These are phyloP conservation scores for Iselma pallidipennis DNA, from an alignment of 2,888 invertebrate species.

Conservation along the genomic window DNA sequence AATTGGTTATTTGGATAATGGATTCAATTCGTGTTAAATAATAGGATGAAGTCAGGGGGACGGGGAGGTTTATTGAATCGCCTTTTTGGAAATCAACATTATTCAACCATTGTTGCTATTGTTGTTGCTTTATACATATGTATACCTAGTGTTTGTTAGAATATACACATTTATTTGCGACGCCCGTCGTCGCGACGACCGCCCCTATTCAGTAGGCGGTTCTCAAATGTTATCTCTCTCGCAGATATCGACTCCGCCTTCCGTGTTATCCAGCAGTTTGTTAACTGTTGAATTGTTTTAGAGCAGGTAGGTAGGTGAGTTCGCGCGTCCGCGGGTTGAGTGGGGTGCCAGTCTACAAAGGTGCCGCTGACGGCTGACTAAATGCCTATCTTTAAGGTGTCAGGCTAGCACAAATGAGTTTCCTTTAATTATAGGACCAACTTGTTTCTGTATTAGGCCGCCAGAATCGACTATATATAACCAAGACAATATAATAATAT, in stretches of 20 bases:
- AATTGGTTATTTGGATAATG: conserved; percentile 3
- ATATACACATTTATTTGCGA: conserved; percentile 9
- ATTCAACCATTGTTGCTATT: neutral
- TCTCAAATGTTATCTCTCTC: conserved; percentile 45
- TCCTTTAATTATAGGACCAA: conserved; percentile 58
- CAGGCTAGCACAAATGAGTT: conserved; percentile 58
- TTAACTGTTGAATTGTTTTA: conserved; percentile 55
- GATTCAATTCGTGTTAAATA: conserved; percentile 4
- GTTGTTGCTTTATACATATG: neutral
- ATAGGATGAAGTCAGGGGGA: neutral
- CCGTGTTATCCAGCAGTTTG: conserved; percentile 53
- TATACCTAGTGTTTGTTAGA: neutral
- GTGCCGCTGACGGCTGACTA: conserved; percentile 58
- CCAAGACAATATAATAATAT: conserved; percentile 27
- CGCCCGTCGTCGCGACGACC: conserved; percentile 40
- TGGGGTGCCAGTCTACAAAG: conserved; percentile 52
- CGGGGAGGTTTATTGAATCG: neutral
- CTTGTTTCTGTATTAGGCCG: conserved; percentile 54
- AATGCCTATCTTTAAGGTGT: conserved; percentile 59
- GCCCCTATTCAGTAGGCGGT: conserved; percentile 44
- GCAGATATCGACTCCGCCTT: conserved; percentile 52
- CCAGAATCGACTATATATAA: conserved; percentile 36
- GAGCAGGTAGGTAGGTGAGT: conserved; percentile 56
- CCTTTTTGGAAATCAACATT: conserved; percentile 1
- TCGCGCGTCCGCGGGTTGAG: conserved; percentile 58